A percentile compares a stretch with the other conserved stretches of the same genome.
phyloP scores from a whole-genome alignment of 2,797 vertebrate species.

The Esox masquinongy region DNA sequence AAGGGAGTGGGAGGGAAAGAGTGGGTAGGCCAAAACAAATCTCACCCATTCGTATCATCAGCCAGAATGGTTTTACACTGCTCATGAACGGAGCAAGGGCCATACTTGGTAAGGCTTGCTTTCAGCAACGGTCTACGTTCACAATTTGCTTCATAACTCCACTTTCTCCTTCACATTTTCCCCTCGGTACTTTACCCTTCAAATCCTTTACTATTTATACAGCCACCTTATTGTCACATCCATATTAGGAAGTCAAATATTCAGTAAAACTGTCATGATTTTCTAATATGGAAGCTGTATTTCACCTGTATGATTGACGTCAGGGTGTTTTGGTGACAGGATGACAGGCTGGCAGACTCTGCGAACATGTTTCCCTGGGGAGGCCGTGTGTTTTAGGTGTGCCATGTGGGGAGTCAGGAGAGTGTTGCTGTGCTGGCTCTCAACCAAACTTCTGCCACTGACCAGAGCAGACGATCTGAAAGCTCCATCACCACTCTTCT shows the following conservation, averaged over 20 bases:
- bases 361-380: not conserved
- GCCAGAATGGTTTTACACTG: not conserved
- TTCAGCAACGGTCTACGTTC: not conserved
- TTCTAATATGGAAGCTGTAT: not conserved
- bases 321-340: not conserved
- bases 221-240: not conserved
- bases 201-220: too few relatives aligned
- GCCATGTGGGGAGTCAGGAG: not conserved
- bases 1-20: conserved; percentile 2
- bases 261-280: not conserved
- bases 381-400: not conserved
- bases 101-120: not conserved
- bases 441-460: conserved; percentile 31
- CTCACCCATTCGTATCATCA: not conserved
- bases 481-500: conserved; percentile 56
- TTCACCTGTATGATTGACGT: not conserved
- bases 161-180: not conserved
- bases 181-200: not conserved
- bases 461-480: conserved; percentile 45
- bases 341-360: not conserved
- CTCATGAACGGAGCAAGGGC: not conserved
- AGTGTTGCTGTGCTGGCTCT: conserved; percentile 3
- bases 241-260: not conserved
- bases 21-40: conserved; percentile 11
- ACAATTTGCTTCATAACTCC: not conserved